phyloP scores from a whole-genome alignment of 2,797 vertebrate genomes.

The Harpagifer antarcticus region DNA sequence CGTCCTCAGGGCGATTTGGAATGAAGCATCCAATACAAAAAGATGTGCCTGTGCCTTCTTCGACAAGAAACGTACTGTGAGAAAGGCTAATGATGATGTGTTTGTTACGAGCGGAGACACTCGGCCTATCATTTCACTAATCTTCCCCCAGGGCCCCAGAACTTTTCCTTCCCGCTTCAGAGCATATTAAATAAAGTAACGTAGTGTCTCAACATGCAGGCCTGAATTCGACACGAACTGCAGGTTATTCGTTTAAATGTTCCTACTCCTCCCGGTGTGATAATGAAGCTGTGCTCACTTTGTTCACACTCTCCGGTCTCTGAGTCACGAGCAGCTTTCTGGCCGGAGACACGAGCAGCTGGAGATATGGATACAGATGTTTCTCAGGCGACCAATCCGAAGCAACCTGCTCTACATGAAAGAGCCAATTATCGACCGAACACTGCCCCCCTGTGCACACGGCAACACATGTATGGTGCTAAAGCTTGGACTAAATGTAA shows the following conservation, averaged over 20 bases:
- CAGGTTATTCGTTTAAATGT: background rate
- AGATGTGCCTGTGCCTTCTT: background rate
- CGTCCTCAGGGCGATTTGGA: constrained; percentile 56
- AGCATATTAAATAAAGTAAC: background rate
- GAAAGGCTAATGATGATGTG: background rate
- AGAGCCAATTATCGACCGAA: constrained; percentile 62
- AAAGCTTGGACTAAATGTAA: background rate
- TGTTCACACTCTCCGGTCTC: constrained; percentile 22
- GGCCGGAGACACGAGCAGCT: constrained; percentile 70
- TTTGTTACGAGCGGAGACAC: background rate
- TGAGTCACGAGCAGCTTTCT: constrained; percentile 67
- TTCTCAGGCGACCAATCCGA: constrained; percentile 73
- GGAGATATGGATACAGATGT: constrained; percentile 83
- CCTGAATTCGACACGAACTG: no score
- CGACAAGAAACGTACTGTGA: background rate
- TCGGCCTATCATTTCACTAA: background rate
- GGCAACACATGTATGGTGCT: background rate
- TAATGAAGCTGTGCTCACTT: background rate
- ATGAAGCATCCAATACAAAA: constrained; percentile 20
- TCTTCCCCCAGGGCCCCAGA: constrained; percentile 2
- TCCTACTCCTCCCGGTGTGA: fast-evolving
- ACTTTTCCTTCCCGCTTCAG: constrained; percentile 28
- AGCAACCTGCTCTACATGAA: constrained; percentile 31
- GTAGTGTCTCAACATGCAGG: background rate
- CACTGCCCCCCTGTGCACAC: constrained; percentile 74